Base-by-base conservation (phyloP, 1,140 invertebrate genomes). In the Zaprionus ghesquierei region DNA sequence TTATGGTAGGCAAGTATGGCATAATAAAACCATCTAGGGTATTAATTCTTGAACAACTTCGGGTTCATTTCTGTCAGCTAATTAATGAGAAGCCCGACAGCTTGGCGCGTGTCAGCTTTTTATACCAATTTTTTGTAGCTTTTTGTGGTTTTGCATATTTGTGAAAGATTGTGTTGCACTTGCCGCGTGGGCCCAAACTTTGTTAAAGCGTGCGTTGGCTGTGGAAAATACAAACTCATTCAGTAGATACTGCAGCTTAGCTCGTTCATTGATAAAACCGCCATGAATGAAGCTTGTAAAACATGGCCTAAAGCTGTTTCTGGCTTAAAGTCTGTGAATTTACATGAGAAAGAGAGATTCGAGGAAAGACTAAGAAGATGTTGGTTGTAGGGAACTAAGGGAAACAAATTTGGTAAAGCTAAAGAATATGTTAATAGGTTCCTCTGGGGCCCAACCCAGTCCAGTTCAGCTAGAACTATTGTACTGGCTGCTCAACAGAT, bases 1-100 rank as follows among this genome's bases (percentile, higher is more conserved):
- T 64, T 65, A 44, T 13, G 41, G 9, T 33, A 38, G n/a, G 35
- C 13, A 46, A 46, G 51, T 50, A 53, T 46, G 49, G 20, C 38
- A 55, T 46, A 46, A 15, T 50, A 29, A 58, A 13, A 41, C 18
- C 53, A 31, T 41, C 12, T 15, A 41, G 51, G 61, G 27, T 44
- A 31, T 44, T 20, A 38, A 50, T 69, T 81, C 78, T 81, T 63
- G 38, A 69, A 54, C 33, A 59, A 62, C 50, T 56, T 65, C 18
- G 41, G 38, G 33, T 46, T 18, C 46, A 41, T 41, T 66, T 63
- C n/a, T 56, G 59, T 53, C 71, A 51, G 76, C 66, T 72, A 82
- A 82, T 82, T 82, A 82, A 84, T 69, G 66, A 51, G 50, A 76
- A 79, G 62, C 60, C 49, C 75, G 54, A 68, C 70, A 79, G 72